Evolutionary conservation across 2,888 invertebrate species (phyloP).

Genomic region (Argyresthia albistria): DNA sequence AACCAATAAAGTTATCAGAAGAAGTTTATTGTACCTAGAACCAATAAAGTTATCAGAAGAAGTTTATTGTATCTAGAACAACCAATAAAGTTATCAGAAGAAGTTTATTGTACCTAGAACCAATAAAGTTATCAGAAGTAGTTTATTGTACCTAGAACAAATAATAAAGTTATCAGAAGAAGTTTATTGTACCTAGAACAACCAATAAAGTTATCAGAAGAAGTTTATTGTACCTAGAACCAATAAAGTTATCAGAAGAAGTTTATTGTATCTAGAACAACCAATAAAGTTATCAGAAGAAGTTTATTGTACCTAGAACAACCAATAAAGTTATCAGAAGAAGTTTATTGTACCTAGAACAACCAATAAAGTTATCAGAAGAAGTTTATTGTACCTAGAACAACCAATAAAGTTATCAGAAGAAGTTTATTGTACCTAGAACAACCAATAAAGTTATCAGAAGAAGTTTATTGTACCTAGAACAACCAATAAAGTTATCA

Average conservation of each 20-base stretch:
- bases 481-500: slow-evolving; percentile 8
- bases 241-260: slow-evolving; percentile 68
- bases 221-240: slow-evolving; percentile 82
- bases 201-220: slow-evolving; percentile 41
- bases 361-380: slow-evolving; percentile 40
- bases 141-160: slow-evolving; percentile 78
- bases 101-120: slow-evolving; percentile 82
- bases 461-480: slow-evolving; percentile 85
- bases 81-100: slow-evolving; percentile 41
- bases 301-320: slow-evolving; percentile 78
- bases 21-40: slow-evolving; percentile 81
- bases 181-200: slow-evolving; percentile 78
- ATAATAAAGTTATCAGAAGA: slow-evolving; percentile 67
- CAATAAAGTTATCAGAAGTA: background rate
- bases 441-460: slow-evolving; percentile 3
- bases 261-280: slow-evolving; percentile 78
- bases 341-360: slow-evolving; percentile 82
- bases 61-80: slow-evolving; percentile 78
- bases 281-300: slow-evolving; percentile 65
- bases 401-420: background rate
- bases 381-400: slow-evolving; percentile 81
- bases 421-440: slow-evolving; percentile 84
- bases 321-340: slow-evolving; percentile 41
- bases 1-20: slow-evolving; percentile 40
- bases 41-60: slow-evolving; percentile 67